Base-by-base conservation (phyloP, 1,140 invertebrate genomes). In the Pseudomyrmex dendroicus region DNA sequence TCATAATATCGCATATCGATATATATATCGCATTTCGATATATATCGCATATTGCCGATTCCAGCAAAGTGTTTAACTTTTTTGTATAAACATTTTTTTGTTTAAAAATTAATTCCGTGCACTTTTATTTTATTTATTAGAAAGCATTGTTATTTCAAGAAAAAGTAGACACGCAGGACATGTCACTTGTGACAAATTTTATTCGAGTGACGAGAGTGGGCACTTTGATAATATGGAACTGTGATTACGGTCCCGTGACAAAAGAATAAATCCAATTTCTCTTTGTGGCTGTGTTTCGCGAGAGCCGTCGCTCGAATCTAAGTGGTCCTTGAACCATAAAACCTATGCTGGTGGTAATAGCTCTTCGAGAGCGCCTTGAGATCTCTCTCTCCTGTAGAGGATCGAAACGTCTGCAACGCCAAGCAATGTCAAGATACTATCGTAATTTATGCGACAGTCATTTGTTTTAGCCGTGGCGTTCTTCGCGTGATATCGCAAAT, bases 391-490 rank as follows among this genome's bases (percentile, higher is more conserved):
- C 35, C 5, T 35, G 50, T 61, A 50, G 73, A 83, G 84, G 78
- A 78, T 77, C 73, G 59, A 73, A 67, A 64, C 61, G 76, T 73
- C 68, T 80, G 77, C 59, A 74, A 83, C 66, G 17, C 61, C 59
- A 76, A 66, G 83, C 46, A 74, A 82, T 48, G 86, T 88, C 87
- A 88, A 88, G 87, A 88, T 88, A 88, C 52, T 57, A 66, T 63
- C 68, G 86, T 89, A 89, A 89, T 89, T 89, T 89, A 89, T 89
- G 84, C 82, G 87, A 89, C 87, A 89, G 87, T 89, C 87, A 83
- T 89, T 89, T 89, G 87, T 89, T 89, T 84, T 80, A 74, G 54
- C 17, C 61, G n/a, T 85, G 86, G 84, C 86, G 76, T 77, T 67
- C 44, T 68, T 56, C 48, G 35, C 44, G 78, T 70, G 87, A 88